phyloP scores from a whole-genome alignment of 92 coral and sea anemone species.

The Epizoanthus rinbou region DNA sequence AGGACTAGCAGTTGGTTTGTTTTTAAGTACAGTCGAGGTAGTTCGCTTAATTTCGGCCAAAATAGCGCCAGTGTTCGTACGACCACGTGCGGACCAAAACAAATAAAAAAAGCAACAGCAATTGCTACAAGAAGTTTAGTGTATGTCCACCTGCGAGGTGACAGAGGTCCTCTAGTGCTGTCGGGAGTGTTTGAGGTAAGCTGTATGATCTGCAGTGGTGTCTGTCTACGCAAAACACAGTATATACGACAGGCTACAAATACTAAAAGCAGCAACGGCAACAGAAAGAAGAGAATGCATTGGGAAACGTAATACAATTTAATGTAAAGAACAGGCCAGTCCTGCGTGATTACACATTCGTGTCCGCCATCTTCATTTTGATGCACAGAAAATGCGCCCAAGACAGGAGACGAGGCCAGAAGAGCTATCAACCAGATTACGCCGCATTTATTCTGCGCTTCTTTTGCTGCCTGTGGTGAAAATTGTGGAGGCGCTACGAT shows the following conservation, averaged over 20 bases:
- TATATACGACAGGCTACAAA: conserved; percentile 5
- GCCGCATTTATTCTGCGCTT: background rate
- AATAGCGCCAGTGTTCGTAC: background rate
- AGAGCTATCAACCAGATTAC: conserved; percentile 10
- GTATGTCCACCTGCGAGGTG: background rate
- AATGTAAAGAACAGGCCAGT: conserved; percentile 1
- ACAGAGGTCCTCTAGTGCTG: background rate
- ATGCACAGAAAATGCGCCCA: conserved; percentile 3
- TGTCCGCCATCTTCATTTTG: background rate
- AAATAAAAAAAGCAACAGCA: background rate
- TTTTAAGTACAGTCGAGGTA: background rate
- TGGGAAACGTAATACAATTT: background rate
- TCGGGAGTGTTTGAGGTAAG: background rate
- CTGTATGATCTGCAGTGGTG: background rate
- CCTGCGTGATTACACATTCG: background rate
- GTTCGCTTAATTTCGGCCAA: background rate
- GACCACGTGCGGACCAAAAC: background rate
- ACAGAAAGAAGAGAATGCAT: background rate
- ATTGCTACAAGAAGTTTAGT: background rate
- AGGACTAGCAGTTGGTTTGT: background rate
- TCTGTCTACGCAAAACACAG: background rate
- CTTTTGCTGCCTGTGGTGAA: background rate
- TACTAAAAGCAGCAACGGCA: background rate
- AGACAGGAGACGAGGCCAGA: conserved; percentile 1
- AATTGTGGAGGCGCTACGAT: background rate